Percentiles rank a stretch among this genome's conserved stretches.
phyloP scores from a whole-genome alignment of 2,113 vertebrate genomes.

The Pandion haliaetus region DNA sequence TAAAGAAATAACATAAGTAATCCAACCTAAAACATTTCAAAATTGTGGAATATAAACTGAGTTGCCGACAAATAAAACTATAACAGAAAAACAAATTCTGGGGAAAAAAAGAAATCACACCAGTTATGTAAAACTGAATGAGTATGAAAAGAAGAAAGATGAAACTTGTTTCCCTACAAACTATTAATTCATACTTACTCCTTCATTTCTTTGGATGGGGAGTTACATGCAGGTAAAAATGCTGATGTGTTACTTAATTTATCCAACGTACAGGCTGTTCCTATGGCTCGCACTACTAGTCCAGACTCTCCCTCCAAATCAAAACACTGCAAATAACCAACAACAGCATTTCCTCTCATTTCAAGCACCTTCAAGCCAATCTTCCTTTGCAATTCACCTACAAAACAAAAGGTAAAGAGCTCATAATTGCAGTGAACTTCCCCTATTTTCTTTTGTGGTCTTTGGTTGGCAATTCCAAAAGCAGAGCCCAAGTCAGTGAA shows the following conservation, averaged over 20 bases:
- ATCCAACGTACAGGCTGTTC: constrained; percentile 96
- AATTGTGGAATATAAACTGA: background rate
- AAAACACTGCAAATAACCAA: constrained; percentile 98
- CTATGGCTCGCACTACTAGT: constrained; percentile 96
- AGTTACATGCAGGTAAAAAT: constrained; percentile 87
- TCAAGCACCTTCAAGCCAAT: constrained; percentile 97
- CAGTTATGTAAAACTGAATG: constrained; percentile 54
- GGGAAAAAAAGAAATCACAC: background rate
- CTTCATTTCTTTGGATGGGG: constrained; percentile 96
- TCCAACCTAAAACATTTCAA: background rate
- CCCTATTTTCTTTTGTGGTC: background rate
- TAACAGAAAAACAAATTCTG: background rate
- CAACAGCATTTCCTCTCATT: constrained; percentile 97
- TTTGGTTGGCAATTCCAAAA: too few relatives aligned
- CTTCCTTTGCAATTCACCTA: constrained; percentile 97
- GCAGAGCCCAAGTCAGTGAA: background rate
- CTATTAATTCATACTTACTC: constrained; percentile 89
- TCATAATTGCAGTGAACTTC: background rate
- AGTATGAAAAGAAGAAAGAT: constrained; percentile 34
- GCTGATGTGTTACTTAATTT: constrained; percentile 87
- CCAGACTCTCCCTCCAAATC: constrained; percentile 98
- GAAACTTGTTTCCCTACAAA: constrained; percentile 19
- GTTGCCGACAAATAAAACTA: constrained; percentile 10
- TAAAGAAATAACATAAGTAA: background rate
- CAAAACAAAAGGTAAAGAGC: constrained; percentile 18